These are phyloP conservation scores for Apteryx mantelli DNA, from an alignment of 2,113 vertebrate genomes.

Conservation along the genomic window DNA sequence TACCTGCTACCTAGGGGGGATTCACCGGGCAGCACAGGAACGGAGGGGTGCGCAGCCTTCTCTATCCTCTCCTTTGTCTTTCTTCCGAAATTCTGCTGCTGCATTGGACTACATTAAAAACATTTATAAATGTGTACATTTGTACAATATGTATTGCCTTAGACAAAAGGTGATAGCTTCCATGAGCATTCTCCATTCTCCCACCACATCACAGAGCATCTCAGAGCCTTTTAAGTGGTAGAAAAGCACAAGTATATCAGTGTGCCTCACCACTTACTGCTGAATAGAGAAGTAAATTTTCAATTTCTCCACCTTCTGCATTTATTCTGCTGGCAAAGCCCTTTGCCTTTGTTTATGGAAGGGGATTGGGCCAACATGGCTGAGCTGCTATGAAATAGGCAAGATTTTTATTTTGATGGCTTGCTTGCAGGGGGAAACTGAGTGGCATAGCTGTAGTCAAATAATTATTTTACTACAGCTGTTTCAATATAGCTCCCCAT, in stretches of 20 bases:
- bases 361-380: background rate
- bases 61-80: background rate
- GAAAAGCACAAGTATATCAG: background rate
- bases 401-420: constrained; percentile 5
- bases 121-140: background rate
- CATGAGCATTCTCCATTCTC: background rate
- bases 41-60: background rate
- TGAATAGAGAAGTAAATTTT: background rate
- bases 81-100: background rate
- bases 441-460: background rate
- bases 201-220: background rate
- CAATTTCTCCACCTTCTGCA: rapidly evolving
- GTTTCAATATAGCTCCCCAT: constrained; percentile 31
- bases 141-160: rapidly evolving
- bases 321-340: background rate
- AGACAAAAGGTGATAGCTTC: background rate
- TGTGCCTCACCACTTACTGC: background rate
- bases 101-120: background rate
- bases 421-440: background rate
- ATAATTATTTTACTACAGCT: constrained; percentile 54
- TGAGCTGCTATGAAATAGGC: background rate
- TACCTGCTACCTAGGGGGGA: background rate
- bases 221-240: background rate
- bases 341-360: background rate
- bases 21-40: background rate